Base-by-base conservation (phyloP, 2,888 invertebrate species). In the Eurytoma adleriae region DNA sequence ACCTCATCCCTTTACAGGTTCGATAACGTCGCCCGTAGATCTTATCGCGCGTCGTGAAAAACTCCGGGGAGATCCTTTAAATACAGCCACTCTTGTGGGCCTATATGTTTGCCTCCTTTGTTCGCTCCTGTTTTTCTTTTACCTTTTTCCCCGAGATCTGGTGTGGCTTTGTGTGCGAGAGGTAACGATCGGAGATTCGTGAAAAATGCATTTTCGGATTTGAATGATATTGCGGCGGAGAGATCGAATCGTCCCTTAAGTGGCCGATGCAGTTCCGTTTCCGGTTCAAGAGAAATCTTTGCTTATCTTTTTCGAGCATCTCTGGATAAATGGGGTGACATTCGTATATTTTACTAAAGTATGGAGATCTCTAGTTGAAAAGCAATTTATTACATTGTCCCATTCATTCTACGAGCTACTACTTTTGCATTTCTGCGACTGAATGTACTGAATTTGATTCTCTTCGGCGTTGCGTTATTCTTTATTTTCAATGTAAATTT, bases 11-110 rank as follows among this genome's bases (percentile, higher is more conserved):
- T 79, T 79, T 68, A 56, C 56, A 48, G 56, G 50, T 61, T 59
- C 74, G 79, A 79, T 79, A 79, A 79, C 48, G 69, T 70, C 64
- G 74, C 64, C n/a, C 61, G 24, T 27, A 64, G 75, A 76, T 80
- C 16, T 71, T 67, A 71, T 71, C 79, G 12, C 10, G 0, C n/a
- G 7, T 18, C 18, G 7, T 50, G 68, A 61, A 79, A 79, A 79
- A 73, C 67, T 68, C 56, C 50, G 66, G 52, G 48, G 66, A 50
- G 57, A 27, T 71, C 24, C 48, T n/a, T 20, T 70, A 48, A 50
- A 14, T 24, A n/a, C 40, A 13, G n/a, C n/a, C 40, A 2, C 0
- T 13, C 2, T 12, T 54, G 13, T n/a, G 54, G 24, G 27, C 27
- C n/a, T 54, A n/a, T 16, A 27, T 16, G 12, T 30, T 20, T 57